A percentile compares a stretch with the other conserved stretches of the same genome.
Evolutionary conservation across 2,888 invertebrate genomes (phyloP).

Genomic region (Limnephilus auricula): DNA sequence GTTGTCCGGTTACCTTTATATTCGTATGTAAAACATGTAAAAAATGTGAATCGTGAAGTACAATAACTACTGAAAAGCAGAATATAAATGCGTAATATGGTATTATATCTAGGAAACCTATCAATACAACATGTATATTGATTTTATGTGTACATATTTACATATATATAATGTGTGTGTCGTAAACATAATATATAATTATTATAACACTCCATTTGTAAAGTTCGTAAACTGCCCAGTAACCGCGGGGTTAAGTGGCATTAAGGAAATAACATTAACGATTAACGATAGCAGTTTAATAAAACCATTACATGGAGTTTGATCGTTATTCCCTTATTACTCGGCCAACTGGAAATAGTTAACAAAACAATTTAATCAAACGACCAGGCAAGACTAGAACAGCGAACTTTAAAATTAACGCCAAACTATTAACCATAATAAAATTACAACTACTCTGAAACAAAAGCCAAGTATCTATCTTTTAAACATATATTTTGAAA

Average conservation of each 20-base stretch:
- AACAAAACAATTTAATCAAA: neutral
- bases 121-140: neutral
- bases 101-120: neutral
- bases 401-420: neutral
- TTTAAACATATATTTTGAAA: no score
- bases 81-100: neutral
- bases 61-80: neutral
- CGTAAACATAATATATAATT: neutral
- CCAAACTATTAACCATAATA: neutral
- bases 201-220: neutral
- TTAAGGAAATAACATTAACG: no score
- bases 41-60: no score
- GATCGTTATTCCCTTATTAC: no score
- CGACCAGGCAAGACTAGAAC: neutral
- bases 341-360: neutral
- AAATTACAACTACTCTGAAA: neutral
- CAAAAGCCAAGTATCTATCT: neutral
- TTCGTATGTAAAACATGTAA: no score
- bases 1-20: no score
- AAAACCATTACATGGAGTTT: no score
- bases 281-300: no score
- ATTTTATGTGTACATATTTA: neutral
- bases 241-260: neutral
- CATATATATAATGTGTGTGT: neutral
- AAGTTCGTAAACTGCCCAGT: neutral